Conservation (phyloP, 2,797 vertebrate genomes). For the Malurus leucopterus region DNA sequence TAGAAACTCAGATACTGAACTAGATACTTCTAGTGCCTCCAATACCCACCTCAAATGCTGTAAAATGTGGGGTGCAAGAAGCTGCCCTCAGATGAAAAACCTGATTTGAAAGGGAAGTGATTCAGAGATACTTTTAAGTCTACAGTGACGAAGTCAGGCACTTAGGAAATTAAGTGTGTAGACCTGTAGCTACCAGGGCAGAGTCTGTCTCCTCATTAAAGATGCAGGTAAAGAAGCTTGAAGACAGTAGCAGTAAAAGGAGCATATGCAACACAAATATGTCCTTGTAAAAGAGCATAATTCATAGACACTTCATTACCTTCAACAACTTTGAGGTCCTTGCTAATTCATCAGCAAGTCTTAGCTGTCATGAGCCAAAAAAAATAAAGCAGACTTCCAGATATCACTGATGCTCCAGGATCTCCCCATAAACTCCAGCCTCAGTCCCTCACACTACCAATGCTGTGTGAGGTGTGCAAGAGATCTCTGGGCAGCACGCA, state of each 20-base stretch:
- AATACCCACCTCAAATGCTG: background rate
- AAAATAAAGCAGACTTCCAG: background rate
- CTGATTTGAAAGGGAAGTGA: background rate
- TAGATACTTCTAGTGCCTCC: background rate
- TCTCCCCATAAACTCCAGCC: background rate
- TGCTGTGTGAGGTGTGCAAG: background rate
- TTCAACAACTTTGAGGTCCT: conserved; percentile 22
- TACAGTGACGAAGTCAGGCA: background rate
- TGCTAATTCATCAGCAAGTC: conserved; percentile 30
- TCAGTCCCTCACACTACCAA: background rate
- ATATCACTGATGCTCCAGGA: background rate
- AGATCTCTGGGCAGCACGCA: background rate
- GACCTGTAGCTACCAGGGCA: background rate
- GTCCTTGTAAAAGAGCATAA: conserved; percentile 25
- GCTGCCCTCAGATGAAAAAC: background rate
- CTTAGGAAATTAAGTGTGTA: conserved; percentile 4
- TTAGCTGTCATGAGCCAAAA: background rate
- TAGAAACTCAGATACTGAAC: background rate
- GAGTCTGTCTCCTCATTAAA: conserved; percentile 14
- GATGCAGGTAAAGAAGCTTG: background rate
- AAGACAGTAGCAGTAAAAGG: conserved; percentile 29
- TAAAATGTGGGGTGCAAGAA: background rate
- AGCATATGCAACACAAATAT: conserved; percentile 18
- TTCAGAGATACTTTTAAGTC: background rate
- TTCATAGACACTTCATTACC: conserved; percentile 49